Evolutionary conservation across 2,888 invertebrate genomes (phyloP), one percentile per base, ranked within the genome.

Genomic region (Drosophila greeni): DNA sequence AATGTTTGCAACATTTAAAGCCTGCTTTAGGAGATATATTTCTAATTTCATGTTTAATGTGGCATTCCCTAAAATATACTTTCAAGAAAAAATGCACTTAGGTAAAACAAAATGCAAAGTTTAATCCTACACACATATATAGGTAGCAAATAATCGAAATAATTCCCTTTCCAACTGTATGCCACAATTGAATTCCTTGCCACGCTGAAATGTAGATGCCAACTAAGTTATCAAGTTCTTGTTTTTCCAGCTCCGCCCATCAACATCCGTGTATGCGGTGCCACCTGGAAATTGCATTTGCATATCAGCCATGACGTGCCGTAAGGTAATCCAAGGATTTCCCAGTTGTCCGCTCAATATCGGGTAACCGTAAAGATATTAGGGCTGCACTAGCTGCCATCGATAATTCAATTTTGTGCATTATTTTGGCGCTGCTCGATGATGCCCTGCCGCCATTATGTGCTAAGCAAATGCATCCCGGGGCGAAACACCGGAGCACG

Each of bases 321-420:
- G 51, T 52, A 34, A 43, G 34, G 52, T 59, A 37, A 40, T 42
- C 37, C 49, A 12, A 29, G 49, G 66, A 51, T 40, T 55, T 40
- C 26, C 42, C 23, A n/a, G 47, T 36, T 36, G 45, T 34, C 58
- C 40, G 42, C 51, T 53, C 42, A 56, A 45, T 55, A 65, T 65
- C 59, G 75, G 81, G 71, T 71, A 76, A 71, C 83, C 84, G 77
- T 82, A 76, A 82, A 82, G 83, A 74, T 84, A 82, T 82, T 82
- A 84, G 75, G 59, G 75, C 70, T 66, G 73, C 77, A 23, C 57
- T 31, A 54, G 33, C 53, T 62, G 43, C 52, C 48, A 62, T 85
- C 85, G 84, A 84, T 84, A 84, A 84, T 84, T 84, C 84, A 84
- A 84, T 84, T 85, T 81, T 75, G 76, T 82, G 81, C 76, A 82